Evolutionary conservation across 2,797 vertebrate species (phyloP), one percentile per base, ranked within the genome.

Genomic region (Malacoraja senta): DNA sequence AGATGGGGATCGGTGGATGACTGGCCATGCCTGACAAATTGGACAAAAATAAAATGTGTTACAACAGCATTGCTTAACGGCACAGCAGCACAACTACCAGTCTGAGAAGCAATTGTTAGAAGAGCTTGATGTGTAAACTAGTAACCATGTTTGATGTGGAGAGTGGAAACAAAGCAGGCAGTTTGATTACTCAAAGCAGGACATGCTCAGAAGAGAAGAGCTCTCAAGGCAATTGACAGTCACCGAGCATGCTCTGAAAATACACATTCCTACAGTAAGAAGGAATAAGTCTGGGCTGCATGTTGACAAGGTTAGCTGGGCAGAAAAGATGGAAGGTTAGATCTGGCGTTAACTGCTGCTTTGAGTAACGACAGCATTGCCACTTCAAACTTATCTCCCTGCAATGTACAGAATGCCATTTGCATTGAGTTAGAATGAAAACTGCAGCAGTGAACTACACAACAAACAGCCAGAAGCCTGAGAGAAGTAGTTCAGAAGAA

Each of bases 1-100:
- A 96, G 94, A 99, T 96, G 58, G 99, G 98, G 96, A 99, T 99
- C 79, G 98, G 98, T 93, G 99, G 99, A 94, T 99, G 99, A 95
- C 95, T 99, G 79, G 98, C 98, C 99, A 99, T 99, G 95, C 98
- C 99, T 99, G 96, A 94, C 94, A 93, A 96, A 96, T 93, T 90
- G 93, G 94, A 94, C 95, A 94, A 93, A 81, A 94, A 94, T 78
- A 94, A 93, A 93, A 93, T 94, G 72, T 13, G 93, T 95, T 93
- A 94, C 94, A 93, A 94, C 21, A 19, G 71, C 71, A 53, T 24
- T 19, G 71, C 21, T 76, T 93, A 86, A 93, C 93, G 63, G 84
- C 79, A 92, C 61, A 93, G 81, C 38, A 32, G n/a, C 17, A 53
- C 26, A 72, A 65, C 44, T 17, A 68, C 35, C 95, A 94, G 94